Percentiles rank a stretch among this genome's conserved stretches.
Conservation (phyloP, 2,888 invertebrate genomes). For the Uloborus plumipes region DNA sequence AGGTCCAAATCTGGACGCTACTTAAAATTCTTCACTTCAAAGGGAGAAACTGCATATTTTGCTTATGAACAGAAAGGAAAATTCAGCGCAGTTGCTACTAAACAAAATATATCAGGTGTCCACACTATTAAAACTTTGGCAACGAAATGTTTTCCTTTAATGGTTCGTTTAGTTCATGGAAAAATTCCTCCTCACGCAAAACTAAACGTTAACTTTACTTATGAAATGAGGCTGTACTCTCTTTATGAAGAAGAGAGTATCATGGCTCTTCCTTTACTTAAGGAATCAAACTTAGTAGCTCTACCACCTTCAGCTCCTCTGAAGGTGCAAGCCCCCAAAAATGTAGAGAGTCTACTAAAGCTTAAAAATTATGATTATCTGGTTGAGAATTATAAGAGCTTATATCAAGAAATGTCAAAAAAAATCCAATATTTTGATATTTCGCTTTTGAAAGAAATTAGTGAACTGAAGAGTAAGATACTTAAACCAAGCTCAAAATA, state of each 20-base stretch:
- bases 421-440: slow-evolving; percentile 67
- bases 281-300: slow-evolving; percentile 81
- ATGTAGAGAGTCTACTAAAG: slow-evolving; percentile 70
- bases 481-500: slow-evolving; percentile 21
- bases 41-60: slow-evolving; percentile 86
- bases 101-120: slow-evolving; percentile 94
- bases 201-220: slow-evolving; percentile 78
- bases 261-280: slow-evolving; percentile 85
- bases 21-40: slow-evolving; percentile 87
- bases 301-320: slow-evolving; percentile 88
- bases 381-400: slow-evolving; percentile 64
- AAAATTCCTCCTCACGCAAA: slow-evolving; percentile 79
- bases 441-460: slow-evolving; percentile 64
- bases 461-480: slow-evolving; percentile 42
- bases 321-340: slow-evolving; percentile 85
- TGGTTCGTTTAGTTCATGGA: slow-evolving; percentile 91
- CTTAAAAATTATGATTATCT: slow-evolving; percentile 63
- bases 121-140: slow-evolving; percentile 90
- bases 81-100: slow-evolving; percentile 92
- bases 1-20: slow-evolving; percentile 74
- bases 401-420: slow-evolving; percentile 65
- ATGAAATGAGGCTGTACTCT: slow-evolving; percentile 85
- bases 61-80: slow-evolving; percentile 89
- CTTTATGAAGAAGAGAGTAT: slow-evolving; percentile 80
- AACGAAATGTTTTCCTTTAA: slow-evolving; percentile 90